Evolutionary conservation across 2,113 vertebrate genomes (phyloP), one percentile per base, ranked within the genome.

Genomic region (Oreocharis arfaki): DNA sequence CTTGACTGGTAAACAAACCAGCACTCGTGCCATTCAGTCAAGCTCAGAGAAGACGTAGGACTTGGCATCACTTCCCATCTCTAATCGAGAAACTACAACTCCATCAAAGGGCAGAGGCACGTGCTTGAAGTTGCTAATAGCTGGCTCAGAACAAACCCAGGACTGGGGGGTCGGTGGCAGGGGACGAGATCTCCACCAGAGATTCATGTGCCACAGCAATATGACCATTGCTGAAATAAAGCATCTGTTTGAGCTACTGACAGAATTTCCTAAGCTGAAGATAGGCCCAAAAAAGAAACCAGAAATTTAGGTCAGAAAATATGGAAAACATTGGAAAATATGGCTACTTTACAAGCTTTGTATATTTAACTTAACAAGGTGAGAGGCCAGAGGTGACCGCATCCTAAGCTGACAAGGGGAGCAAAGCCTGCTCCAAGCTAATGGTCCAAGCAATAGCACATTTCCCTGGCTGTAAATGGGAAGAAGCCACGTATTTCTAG

Each of bases 161-260:
- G 75, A 41, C 15, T 4, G 1, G 19, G 11, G 11, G 10, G 2
- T 42, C 39, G 9, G 1, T 3, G 2, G 41, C 64, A 74, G 17
- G 17, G 59, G 15, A 65, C 39, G 77, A 81, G 28, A 53, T 28
- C 55, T 78, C 50, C 88, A 86, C 30, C 13, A 28, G 20, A 49
- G n/a, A 71, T 67, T 42, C 37, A 46, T 11, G 13, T 56, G 47
- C 32, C 57, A 44, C n/a, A 84, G 75, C 61, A 83, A 3, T 11
- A n/a, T 13, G 24, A 79, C 11, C 37, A 46, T 0, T n/a, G 30
- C 52, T 82, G 77, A 95, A 87, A 70, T 55, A 50, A 81, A 84
- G 47, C 33, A 75, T 10, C 63, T 18, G 11, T 47, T 53, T 55
- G 44, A 50, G 24, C 49, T 64, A 33, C 27, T 15, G 44, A 47